Percentiles rank a stretch among this genome's conserved stretches.
Evolutionary conservation across 1,140 invertebrate species (phyloP).

Genomic region (Apocrypta bakeri): DNA sequence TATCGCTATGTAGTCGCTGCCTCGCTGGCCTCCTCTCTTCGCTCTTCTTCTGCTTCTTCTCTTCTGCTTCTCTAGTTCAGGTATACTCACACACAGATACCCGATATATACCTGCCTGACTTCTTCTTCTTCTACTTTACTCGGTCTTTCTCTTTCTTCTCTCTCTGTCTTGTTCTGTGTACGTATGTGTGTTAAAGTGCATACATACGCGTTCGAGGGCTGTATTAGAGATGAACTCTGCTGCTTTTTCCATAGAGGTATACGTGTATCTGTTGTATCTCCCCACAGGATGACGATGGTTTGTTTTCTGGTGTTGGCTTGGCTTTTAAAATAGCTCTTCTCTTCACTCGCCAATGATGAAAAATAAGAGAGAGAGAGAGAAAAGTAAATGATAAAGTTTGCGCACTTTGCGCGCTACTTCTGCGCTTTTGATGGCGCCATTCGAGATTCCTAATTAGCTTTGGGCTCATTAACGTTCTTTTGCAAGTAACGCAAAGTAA

Average conservation of each 20-base stretch:
- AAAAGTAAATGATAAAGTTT: slow-evolving; percentile 21
- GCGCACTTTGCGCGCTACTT: background rate
- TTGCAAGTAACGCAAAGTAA: background rate
- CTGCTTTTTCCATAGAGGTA: slow-evolving; percentile 1
- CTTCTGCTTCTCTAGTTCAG: slow-evolving; percentile 43
- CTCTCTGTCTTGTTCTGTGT: background rate
- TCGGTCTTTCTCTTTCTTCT: slow-evolving; percentile 49
- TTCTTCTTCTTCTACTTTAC: slow-evolving; percentile 45
- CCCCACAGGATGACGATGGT: background rate
- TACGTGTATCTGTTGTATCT: background rate
- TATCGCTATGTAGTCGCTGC: background rate
- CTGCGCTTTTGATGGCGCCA: background rate
- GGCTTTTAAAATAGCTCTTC: slow-evolving; percentile 42
- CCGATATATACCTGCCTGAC: slow-evolving; percentile 45
- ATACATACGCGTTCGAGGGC: slow-evolving; percentile 10
- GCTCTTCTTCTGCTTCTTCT: background rate
- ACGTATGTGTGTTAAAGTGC: no score
- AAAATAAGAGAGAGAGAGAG: background rate
- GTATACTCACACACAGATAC: slow-evolving; percentile 7
- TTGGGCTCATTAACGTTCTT: no score
- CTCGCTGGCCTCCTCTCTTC: background rate
- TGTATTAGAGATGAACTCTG: slow-evolving; percentile 22
- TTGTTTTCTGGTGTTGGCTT: slow-evolving; percentile 34
- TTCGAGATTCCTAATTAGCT: slow-evolving; percentile 5
- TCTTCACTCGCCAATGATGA: background rate